Percentiles rank a stretch among this genome's conserved stretches.
These are phyloP conservation scores for Pangasius djambal DNA, from an alignment of 2,797 vertebrate species.

Conservation along the genomic window DNA sequence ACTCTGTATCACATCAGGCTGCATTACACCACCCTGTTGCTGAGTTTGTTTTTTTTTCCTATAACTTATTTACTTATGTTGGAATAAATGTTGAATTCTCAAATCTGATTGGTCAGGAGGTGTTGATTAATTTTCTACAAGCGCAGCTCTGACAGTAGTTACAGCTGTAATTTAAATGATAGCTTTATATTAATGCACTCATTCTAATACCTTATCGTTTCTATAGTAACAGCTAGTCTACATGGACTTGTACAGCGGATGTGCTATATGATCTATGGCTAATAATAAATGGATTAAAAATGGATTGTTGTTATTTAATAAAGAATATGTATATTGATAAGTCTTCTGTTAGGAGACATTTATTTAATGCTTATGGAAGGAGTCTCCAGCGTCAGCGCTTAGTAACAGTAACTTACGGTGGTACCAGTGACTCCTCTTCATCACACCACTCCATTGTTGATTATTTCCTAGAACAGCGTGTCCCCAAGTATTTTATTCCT, in stretches of 20 bases:
- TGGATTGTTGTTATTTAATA: background rate
- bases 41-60: background rate
- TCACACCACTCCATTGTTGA: background rate
- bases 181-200: background rate
- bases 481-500: background rate
- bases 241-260: background rate
- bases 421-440: background rate
- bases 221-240: background rate
- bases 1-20: background rate
- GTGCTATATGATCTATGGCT: background rate
- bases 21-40: background rate
- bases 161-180: background rate
- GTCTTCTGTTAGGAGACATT: background rate
- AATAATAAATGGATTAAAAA: background rate
- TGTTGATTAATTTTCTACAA: background rate
- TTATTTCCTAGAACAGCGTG: background rate
- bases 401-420: background rate
- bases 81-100: background rate
- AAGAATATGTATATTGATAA: background rate
- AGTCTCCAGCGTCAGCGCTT: background rate
- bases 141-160: background rate
- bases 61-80: too few relatives aligned
- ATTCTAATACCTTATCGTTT: background rate
- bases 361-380: background rate
- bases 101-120: too few relatives aligned